These are phyloP conservation scores for Dilophus febrilis DNA, from an alignment of 2,888 invertebrate species.

Conservation along the genomic window DNA sequence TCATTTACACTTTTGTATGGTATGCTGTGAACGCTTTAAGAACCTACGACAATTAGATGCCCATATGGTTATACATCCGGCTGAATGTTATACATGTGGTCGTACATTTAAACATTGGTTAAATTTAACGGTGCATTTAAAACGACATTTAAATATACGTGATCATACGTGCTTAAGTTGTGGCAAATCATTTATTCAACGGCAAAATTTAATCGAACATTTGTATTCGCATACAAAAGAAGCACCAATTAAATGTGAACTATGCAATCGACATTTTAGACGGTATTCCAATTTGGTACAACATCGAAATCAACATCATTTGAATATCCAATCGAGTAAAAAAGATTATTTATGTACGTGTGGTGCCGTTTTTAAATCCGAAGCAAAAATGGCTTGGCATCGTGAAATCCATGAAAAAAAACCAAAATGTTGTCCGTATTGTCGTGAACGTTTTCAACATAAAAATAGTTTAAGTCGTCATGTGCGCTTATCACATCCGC, in stretches of 20 bases:
- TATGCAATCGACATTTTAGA: slow-evolving; percentile 64
- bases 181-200: slow-evolving; percentile 65
- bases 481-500: slow-evolving; percentile 63
- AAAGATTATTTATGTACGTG: slow-evolving; percentile 62
- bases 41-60: slow-evolving; percentile 50
- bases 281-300: slow-evolving; percentile 73
- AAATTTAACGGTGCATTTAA: slow-evolving; percentile 60
- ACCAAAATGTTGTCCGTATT: slow-evolving; percentile 69
- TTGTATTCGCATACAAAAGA: slow-evolving; percentile 69
- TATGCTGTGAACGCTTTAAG: slow-evolving; percentile 47
- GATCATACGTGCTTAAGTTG: slow-evolving; percentile 56
- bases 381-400: slow-evolving; percentile 72
- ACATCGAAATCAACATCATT: slow-evolving; percentile 63
- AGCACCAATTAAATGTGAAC: slow-evolving; percentile 60
- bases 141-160: slow-evolving; percentile 63
- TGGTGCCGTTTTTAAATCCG: slow-evolving; percentile 66
- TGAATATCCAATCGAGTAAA: slow-evolving; percentile 49
- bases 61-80: slow-evolving; percentile 62
- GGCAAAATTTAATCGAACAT: slow-evolving; percentile 67
- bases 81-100: slow-evolving; percentile 68
- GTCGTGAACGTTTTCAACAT: slow-evolving; percentile 76
- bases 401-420: slow-evolving; percentile 67
- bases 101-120: slow-evolving; percentile 58
- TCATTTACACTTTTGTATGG: slow-evolving; percentile 31
- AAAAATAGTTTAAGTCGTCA: slow-evolving; percentile 68